Evolutionary conservation across 2,888 invertebrate genomes (phyloP).

Genomic region (Vanessa cardui): DNA sequence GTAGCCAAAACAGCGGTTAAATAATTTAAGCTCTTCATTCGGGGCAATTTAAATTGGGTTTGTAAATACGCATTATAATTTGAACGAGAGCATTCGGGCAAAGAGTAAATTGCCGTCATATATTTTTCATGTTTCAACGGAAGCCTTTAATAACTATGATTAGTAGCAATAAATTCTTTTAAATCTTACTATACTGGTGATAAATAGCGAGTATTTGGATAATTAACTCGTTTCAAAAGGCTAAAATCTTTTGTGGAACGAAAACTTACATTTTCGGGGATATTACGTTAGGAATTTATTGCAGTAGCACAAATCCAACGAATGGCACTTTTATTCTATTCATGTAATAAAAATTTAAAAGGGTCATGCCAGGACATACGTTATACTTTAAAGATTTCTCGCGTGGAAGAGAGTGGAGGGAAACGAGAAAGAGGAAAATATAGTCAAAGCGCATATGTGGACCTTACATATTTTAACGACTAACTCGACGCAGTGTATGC

Average conservation of each 20-base stretch:
- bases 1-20: background rate
- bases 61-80: slow-evolving; percentile 2
- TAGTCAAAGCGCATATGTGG: too few species aligned
- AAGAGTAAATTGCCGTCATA: background rate
- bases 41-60: slow-evolving; percentile 2
- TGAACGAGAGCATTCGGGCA: slow-evolving; percentile 6
- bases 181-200: background rate
- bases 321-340: too few species aligned
- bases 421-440: too few species aligned
- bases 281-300: background rate
- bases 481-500: too few species aligned
- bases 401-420: too few species aligned
- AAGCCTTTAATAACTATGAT: slow-evolving; percentile 5
- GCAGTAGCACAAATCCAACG: too few species aligned
- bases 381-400: too few species aligned
- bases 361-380: too few species aligned
- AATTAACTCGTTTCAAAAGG: background rate
- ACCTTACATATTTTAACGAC: too few species aligned
- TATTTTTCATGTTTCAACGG: slow-evolving; percentile 10
- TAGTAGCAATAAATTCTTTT: slow-evolving; percentile 1
- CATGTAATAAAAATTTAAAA: too few species aligned
- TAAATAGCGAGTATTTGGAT: background rate
- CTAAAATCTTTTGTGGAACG: background rate
- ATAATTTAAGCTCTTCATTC: slow-evolving; percentile 1
- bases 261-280: background rate